phyloP scores from a whole-genome alignment of 2,888 invertebrate genomes.

The Ormyrus thymus region DNA sequence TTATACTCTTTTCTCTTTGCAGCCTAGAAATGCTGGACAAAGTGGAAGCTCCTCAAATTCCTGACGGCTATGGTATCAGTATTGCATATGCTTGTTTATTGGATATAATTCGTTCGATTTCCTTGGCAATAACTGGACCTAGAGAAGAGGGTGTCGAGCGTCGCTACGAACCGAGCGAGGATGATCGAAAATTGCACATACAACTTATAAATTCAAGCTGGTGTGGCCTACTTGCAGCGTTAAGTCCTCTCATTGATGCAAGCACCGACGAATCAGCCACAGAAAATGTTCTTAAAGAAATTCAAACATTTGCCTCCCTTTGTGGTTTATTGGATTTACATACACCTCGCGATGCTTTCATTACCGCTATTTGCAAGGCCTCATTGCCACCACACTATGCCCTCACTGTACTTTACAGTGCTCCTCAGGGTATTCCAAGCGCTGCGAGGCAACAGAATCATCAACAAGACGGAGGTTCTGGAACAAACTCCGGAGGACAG shows the following conservation, averaged over 20 bases:
- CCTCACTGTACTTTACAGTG: constrained; percentile 86
- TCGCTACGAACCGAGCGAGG: constrained; percentile 74
- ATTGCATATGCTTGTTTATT: constrained; percentile 95
- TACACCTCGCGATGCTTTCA: constrained; percentile 93
- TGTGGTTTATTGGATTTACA: constrained; percentile 89
- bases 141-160: constrained; percentile 73
- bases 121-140: constrained; percentile 82
- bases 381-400: constrained; percentile 97
- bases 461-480: constrained; percentile 4
- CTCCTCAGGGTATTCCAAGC: constrained; percentile 77
- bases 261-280: constrained; percentile 95
- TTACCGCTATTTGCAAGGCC: constrained; percentile 96
- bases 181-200: constrained; percentile 77
- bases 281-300: constrained; percentile 92
- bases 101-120: constrained; percentile 92
- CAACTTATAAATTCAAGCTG: constrained; percentile 95
- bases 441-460: constrained; percentile 62
- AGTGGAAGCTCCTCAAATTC: constrained; percentile 92
- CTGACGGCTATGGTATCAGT: constrained; percentile 98
- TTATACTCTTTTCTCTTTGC: not conserved
- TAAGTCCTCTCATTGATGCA: constrained; percentile 94
- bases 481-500: constrained; percentile 57
- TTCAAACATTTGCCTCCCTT: constrained; percentile 92
- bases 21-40: constrained; percentile 92
- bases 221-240: constrained; percentile 94